These are phyloP conservation scores for Laterallus jamaicensis DNA, from an alignment of 2,113 vertebrate species.

Conservation along the genomic window DNA sequence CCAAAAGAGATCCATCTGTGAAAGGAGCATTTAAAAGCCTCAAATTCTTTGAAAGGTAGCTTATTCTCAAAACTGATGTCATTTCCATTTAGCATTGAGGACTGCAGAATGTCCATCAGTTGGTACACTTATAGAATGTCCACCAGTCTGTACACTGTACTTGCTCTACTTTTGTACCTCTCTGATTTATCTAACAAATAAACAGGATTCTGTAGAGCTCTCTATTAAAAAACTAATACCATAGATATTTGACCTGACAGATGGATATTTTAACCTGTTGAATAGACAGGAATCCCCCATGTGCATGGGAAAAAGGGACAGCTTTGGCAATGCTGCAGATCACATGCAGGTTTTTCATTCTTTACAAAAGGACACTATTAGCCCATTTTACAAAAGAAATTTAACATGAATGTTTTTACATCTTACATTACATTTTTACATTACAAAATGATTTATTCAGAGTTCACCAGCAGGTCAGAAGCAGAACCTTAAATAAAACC, in stretches of 20 bases:
- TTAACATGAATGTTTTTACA: not conserved
- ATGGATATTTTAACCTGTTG: not conserved
- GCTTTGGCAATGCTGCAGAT: not conserved
- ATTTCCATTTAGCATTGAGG: not conserved
- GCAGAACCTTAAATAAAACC: not conserved
- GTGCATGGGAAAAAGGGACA: not conserved
- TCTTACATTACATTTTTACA: not conserved
- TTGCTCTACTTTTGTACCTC: not conserved
- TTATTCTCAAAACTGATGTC: not conserved
- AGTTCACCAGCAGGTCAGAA: not conserved
- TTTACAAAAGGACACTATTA: not conserved
- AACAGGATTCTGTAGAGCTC: not conserved
- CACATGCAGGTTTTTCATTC: not conserved
- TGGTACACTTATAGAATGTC: not conserved
- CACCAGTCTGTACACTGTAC: not conserved
- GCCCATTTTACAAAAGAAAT: not conserved
- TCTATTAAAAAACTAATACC: not conserved
- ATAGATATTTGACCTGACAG: not conserved
- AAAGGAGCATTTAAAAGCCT: not conserved
- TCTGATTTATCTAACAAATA: not conserved
- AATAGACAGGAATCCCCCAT: not conserved
- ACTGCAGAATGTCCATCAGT: too few species aligned
- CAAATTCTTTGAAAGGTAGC: not conserved
- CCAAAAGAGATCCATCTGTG: not conserved
- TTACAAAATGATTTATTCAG: not conserved